Evolutionary conservation across 1,140 invertebrate species (phyloP), one percentile per base, ranked within the genome.

Genomic region (Scaptomyza pallida): DNA sequence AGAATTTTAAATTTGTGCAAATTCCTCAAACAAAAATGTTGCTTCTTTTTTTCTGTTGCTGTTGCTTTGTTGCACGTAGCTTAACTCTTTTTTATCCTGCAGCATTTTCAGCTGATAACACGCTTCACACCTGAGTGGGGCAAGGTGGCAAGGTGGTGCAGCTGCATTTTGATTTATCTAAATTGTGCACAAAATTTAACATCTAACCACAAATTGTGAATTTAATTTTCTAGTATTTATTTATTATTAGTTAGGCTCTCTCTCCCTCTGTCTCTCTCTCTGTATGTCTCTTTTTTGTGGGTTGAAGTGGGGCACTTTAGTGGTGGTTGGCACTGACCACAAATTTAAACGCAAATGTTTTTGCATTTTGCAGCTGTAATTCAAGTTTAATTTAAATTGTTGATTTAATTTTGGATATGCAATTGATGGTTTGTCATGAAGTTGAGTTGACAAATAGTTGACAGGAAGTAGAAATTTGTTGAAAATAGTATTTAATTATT

Each of bases 1-100:
- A 55, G 9, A 83, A 69, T 69, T 48, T 63, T n/a, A 33, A 78
- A 55, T 73, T 68, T 19, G 17, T 15, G 56, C 21, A 17, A 23
- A 69, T 52, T 63, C 71, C 33, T 23, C 12, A 1, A 30, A 30
- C 26, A 30, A 30, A 30, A 9, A 12, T 52, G 30, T 41, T 35
- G 33, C 12, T 35, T 44, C 35, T 52, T 33, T 35, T 52, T 37
- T 0, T 26, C 9, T 45, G 30, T 37, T 21, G 15, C 1, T 23
- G 13, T 10, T 26, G 17, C 37, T 9, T 37, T 15, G 10, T 30
- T 26, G 12, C 10, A 15, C 23, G 19, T 13, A 26, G 47, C 23
- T 47, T 6, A 12, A 23, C 45, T 26, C 1, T 40, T 30, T 43
- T 12, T 21, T 69, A 62, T 41, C 60, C 67, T 41, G 54, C 43